Base-by-base conservation (phyloP, 2,888 invertebrate genomes). In the Diplolepis rosae region DNA sequence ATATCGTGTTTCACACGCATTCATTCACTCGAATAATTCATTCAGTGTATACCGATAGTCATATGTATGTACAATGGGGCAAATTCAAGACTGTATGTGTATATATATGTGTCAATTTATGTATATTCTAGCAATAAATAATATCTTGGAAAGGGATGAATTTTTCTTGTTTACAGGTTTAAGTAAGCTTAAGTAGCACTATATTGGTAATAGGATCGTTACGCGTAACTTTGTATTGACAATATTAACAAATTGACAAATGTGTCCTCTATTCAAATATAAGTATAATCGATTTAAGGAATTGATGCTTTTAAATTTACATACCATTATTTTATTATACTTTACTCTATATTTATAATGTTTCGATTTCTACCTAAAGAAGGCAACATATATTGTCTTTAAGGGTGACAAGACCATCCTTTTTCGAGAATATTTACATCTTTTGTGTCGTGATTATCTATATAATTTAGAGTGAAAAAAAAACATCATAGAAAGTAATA, bases 1-100 rank as follows among this genome's bases (percentile, higher is more conserved):
- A 39, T 69, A 69, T 71, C 73, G 27, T 61, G 61, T 61, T 61
- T 39, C 39, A 24, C 61, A 61, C 61, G 61, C 39, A 61, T 61
- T 27, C 39, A 61, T 61, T 61, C 24, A 61, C 39, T 61, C 61
- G n/a, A 61, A 61, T 39, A 24, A 61, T 61, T 42, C 61, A 39
- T 61, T 61, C 39, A 15, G 24, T 42, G 39, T 39, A 13, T 42
- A 61, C 39, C 6, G 61, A 42, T 39, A 61, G 39, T 27, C 35
- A 22, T 61, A 27, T n/a, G 35, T 61, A 24, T 61, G 27, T 39
- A 24, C 39, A 61, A n/a, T 56, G 32, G 32, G 22, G 32, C 35
- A 11, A 11, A 56, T 39, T 39, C 15, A n/a, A 3, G 22, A 61
- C 4, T 7, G 24, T 61, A 18, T 18, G 18, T 18, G 4, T 18